phyloP scores from a whole-genome alignment of 92 coral and sea anemone genomes.

The Palythoa heliodiscus region DNA sequence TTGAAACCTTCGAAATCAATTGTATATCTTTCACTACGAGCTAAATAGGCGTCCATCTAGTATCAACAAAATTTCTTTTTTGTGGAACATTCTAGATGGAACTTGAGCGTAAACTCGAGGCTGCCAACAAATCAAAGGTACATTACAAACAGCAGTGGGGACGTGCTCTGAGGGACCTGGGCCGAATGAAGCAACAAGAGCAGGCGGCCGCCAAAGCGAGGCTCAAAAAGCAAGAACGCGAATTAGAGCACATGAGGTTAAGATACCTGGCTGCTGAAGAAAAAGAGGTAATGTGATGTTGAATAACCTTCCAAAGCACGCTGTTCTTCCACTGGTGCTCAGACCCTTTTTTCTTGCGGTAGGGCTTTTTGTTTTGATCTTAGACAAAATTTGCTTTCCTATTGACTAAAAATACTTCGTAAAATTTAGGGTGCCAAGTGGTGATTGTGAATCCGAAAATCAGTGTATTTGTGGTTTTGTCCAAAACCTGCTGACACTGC shows the following conservation, averaged over 20 bases:
- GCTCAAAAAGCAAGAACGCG: constrained; percentile 93
- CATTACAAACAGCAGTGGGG: constrained; percentile 99
- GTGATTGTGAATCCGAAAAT: no score
- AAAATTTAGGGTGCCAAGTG: no score
- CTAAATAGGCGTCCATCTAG: background rate
- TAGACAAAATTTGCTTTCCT: no score
- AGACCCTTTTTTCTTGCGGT: no score
- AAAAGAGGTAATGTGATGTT: constrained; percentile 74
- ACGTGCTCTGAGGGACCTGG: constrained; percentile 94
- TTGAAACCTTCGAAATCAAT: no score
- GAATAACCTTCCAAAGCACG: background rate
- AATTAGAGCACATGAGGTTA: constrained; percentile 95
- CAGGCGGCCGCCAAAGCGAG: constrained; percentile 91
- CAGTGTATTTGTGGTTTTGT: no score
- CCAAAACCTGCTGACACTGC: no score
- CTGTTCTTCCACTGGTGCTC: no score
- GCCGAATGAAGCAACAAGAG: constrained; percentile 93
- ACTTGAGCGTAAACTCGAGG: constrained; percentile 91
- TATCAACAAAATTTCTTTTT: background rate
- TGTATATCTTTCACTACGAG: no score
- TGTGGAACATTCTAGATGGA: constrained; percentile 59
- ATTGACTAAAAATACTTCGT: no score
- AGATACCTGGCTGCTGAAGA: constrained; percentile 97
- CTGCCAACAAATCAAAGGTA: constrained; percentile 91
- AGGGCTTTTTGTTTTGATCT: no score